phyloP scores from a whole-genome alignment of 1,140 invertebrate species.

The Danaus plexippus region DNA sequence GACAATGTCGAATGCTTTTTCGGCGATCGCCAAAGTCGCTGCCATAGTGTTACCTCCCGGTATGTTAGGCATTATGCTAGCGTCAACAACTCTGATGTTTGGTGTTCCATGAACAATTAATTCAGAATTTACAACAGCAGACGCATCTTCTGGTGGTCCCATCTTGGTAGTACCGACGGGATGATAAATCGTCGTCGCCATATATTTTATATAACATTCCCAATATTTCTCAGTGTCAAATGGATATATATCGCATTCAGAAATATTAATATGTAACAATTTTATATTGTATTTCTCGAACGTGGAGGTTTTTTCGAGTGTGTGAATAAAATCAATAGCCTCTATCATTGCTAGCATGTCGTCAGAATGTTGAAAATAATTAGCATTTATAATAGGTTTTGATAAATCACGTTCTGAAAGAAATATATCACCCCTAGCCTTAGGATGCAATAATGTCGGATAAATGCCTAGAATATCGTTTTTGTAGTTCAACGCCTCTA shows the following conservation, averaged over 20 bases:
- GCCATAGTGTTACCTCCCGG: conserved; percentile 84
- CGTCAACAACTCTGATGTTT: conserved; percentile 84
- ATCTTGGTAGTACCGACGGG: conserved; percentile 85
- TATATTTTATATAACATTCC: conserved; percentile 75
- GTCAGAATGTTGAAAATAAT: conserved; percentile 81
- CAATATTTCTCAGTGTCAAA: conserved; percentile 76
- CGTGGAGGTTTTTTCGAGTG: conserved; percentile 51
- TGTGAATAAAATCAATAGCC: conserved; percentile 68
- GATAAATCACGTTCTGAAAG: conserved; percentile 50
- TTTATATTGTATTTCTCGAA: conserved; percentile 55
- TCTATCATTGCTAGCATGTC: conserved; percentile 80
- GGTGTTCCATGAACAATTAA: conserved; percentile 78
- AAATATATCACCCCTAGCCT: conserved; percentile 64
- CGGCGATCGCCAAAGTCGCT: conserved; percentile 83
- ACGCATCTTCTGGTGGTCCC: conserved; percentile 76
- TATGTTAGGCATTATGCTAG: conserved; percentile 84
- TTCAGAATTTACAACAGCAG: conserved; percentile 77
- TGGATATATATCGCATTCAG: conserved; percentile 45
- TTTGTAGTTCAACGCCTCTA: conserved; percentile 57
- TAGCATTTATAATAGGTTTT: conserved; percentile 83
- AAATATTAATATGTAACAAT: conserved; percentile 57
- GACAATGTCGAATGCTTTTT: conserved; percentile 83
- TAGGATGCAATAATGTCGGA: conserved; percentile 68
- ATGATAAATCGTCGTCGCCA: conserved; percentile 78
- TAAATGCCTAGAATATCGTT: conserved; percentile 63